phyloP scores from a whole-genome alignment of 2,888 invertebrate species.

The Philopedon plagiatum region DNA sequence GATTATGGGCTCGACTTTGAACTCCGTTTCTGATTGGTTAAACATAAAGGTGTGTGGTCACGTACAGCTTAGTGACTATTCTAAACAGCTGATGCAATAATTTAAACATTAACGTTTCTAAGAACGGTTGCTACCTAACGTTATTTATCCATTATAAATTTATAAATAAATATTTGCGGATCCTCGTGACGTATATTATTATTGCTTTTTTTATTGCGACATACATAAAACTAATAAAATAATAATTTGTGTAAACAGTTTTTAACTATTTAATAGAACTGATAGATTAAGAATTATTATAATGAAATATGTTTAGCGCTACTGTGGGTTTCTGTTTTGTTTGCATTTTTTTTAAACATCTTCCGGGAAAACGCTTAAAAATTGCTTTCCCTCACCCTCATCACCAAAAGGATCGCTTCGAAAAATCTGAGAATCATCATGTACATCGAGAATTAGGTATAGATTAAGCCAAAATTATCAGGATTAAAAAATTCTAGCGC shows the following conservation, averaged over 20 bases:
- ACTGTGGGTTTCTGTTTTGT: too few species aligned
- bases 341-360: too few species aligned
- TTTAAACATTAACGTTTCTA: background rate
- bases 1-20: constrained; percentile 32
- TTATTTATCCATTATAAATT: background rate
- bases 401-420: too few species aligned
- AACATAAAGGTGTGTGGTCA: constrained; percentile 31
- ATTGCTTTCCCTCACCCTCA: too few species aligned
- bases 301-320: background rate
- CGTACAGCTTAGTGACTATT: too few species aligned
- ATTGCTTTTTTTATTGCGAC: constrained; percentile 12
- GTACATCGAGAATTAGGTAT: too few species aligned
- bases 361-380: too few species aligned
- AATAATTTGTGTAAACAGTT: background rate
- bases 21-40: constrained; percentile 30
- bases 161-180: constrained; percentile 12
- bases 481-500: too few species aligned
- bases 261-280: background rate
- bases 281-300: background rate
- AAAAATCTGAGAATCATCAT: too few species aligned
- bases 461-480: too few species aligned
- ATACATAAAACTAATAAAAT: background rate
- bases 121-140: background rate
- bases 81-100: background rate
- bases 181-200: constrained; percentile 4